Evolutionary conservation across 2,113 vertebrate species (phyloP), one percentile per base, ranked within the genome.

Genomic region (Lepisosteus oculatus): DNA sequence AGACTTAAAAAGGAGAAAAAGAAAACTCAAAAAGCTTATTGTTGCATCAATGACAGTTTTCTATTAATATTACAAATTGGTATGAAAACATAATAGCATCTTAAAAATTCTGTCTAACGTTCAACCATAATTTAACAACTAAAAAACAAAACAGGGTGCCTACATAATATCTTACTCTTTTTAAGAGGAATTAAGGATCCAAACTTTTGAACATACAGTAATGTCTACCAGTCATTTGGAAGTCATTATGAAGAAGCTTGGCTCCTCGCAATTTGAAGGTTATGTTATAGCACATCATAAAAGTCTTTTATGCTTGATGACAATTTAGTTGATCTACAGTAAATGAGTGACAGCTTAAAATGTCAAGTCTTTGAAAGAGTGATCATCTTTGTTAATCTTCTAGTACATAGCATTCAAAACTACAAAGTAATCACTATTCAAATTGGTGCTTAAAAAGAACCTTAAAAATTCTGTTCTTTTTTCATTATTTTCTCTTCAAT

Each of bases 341-440:
- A 29, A 71, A 79, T 83, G 85, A 85, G 81, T 86, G 87, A 79
- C 86, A 87, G 83, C 82, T 84, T 72, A 13, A 85, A 41, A 85
- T 84, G 86, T 88, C 71, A 80, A 80, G 70, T 72, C 78, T 81
- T 80, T 82, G 61, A 84, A 82, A 64, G 79, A 73, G 76, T 81
- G 76, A 79, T 69, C 57, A 71, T 73, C 67, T 56, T 42, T 73
- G 86, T 85, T 83, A 81, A 83, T 80, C 74, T 79, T 69, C 78
- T 47, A 79, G 72, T 77, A 72, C 68, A 1, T 73, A 80, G 80
- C 59, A 56, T 71, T 81, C 73, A 9, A 81, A 82, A 88, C 86
- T 79, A 85, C 86, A 84, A 88, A 87, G 81, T 82, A 65, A 76
- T 74, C 72, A 78, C 79, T 90, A 81, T 84, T 82, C 79, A 79